phyloP scores from a whole-genome alignment of 1,140 invertebrate genomes.

The Trypoxylus dichotomus region DNA sequence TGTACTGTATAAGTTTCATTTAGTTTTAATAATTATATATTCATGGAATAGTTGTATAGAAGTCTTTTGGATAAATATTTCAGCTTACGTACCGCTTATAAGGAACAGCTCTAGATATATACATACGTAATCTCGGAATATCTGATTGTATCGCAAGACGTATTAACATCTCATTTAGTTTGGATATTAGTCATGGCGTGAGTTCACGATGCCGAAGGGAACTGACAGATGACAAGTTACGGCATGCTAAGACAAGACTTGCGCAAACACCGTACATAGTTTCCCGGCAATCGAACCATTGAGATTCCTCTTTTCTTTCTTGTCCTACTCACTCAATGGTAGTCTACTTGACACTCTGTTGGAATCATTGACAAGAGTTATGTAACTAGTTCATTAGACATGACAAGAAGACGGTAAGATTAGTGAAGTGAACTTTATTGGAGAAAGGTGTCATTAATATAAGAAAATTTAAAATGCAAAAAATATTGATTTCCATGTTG shows the following conservation, averaged over 20 bases:
- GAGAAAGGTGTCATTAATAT: too few relatives aligned
- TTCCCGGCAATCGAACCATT: neutral
- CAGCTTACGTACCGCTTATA: too few relatives aligned
- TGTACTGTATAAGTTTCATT: too few relatives aligned
- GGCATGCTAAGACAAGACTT: neutral
- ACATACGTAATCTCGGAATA: neutral
- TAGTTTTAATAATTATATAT: too few relatives aligned
- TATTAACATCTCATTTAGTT: constrained; percentile 13
- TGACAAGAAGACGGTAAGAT: neutral
- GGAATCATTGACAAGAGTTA: neutral
- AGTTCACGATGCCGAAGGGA: neutral
- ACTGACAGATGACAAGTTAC: neutral
- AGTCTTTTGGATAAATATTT: too few relatives aligned
- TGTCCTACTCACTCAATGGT: too few relatives aligned
- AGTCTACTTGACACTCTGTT: neutral
- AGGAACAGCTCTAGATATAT: neutral
- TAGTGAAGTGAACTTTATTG: too few relatives aligned
- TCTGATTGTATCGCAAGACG: neutral
- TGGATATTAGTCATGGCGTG: neutral
- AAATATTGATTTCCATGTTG: too few relatives aligned
- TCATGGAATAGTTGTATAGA: too few relatives aligned
- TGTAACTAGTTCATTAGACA: neutral
- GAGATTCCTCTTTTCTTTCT: neutral
- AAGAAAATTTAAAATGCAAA: too few relatives aligned
- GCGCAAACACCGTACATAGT: neutral